phyloP scores from a whole-genome alignment of 2,797 vertebrate species.

The Leptatherina wallacei region DNA sequence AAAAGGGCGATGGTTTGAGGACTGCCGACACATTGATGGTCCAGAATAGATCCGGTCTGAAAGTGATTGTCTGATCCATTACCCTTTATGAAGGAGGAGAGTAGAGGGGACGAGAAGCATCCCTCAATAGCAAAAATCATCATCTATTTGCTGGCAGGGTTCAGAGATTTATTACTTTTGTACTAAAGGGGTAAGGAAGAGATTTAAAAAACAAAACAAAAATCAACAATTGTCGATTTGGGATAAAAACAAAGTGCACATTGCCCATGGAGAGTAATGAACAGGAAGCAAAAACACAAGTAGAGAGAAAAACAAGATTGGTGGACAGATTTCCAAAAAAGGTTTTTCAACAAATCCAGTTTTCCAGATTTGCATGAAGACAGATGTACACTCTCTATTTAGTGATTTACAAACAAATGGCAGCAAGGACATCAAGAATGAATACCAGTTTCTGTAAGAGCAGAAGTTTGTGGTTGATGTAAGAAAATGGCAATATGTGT shows the following conservation, averaged over 20 bases:
- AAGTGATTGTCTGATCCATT: slow-evolving; percentile 82
- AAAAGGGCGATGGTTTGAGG: slow-evolving; percentile 80
- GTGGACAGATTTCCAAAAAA: neutral
- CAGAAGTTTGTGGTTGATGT: neutral
- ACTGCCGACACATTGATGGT: slow-evolving; percentile 82
- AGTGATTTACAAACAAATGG: neutral
- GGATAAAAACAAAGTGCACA: slow-evolving; percentile 16
- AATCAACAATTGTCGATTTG: slow-evolving; percentile 29
- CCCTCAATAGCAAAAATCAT: slow-evolving; percentile 63
- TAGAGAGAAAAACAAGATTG: neutral
- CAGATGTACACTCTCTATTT: neutral
- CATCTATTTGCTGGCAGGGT: slow-evolving; percentile 52
- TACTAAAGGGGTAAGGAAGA: slow-evolving; percentile 25
- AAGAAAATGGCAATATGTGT: neutral
- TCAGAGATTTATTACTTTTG: slow-evolving; percentile 57
- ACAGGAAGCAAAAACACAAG: neutral
- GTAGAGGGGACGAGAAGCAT: slow-evolving; percentile 49
- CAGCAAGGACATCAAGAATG: neutral
- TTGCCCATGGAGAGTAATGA: neutral
- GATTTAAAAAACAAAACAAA: slow-evolving; percentile 22
- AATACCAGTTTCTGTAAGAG: neutral
- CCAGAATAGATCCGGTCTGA: slow-evolving; percentile 79
- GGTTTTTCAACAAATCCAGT: too few species aligned
- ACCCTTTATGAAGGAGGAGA: slow-evolving; percentile 79
- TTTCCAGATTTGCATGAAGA: too few species aligned